phyloP scores from a whole-genome alignment of 2,113 vertebrate species.

The Gymnarchus niloticus region DNA sequence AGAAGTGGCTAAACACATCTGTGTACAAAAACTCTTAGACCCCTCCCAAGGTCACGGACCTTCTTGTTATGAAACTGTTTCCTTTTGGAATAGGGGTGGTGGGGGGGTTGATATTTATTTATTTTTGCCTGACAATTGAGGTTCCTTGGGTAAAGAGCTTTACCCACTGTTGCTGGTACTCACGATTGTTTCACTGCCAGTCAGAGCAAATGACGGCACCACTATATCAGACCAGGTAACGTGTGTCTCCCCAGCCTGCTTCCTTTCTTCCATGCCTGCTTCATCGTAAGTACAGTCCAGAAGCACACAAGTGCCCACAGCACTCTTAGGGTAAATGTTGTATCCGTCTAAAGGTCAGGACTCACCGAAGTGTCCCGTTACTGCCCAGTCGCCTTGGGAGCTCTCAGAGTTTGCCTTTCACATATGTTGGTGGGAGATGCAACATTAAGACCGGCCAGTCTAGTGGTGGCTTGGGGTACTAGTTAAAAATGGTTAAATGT shows the following conservation, averaged over 20 bases:
- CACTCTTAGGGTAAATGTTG: neutral
- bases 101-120: neutral
- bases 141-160: neutral
- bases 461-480: too few species aligned
- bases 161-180: neutral
- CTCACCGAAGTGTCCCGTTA: neutral
- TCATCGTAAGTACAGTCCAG: neutral
- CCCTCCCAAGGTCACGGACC: neutral
- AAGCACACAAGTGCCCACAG: neutral
- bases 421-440: neutral
- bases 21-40: neutral
- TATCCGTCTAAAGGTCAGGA: neutral
- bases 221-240: neutral
- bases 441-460: neutral
- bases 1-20: neutral
- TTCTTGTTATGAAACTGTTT: slow-evolving; percentile 18
- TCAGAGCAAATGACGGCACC: neutral
- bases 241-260: neutral
- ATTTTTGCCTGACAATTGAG: neutral
- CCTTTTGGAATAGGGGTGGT: neutral
- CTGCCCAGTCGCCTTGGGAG: neutral
- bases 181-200: too few species aligned
- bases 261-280: too few species aligned
- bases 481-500: neutral
- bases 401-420: too few species aligned